A percentile compares a stretch with the other conserved stretches of the same genome.
Evolutionary conservation across 2,888 invertebrate species (phyloP).

Genomic region (Athalia circularis): DNA sequence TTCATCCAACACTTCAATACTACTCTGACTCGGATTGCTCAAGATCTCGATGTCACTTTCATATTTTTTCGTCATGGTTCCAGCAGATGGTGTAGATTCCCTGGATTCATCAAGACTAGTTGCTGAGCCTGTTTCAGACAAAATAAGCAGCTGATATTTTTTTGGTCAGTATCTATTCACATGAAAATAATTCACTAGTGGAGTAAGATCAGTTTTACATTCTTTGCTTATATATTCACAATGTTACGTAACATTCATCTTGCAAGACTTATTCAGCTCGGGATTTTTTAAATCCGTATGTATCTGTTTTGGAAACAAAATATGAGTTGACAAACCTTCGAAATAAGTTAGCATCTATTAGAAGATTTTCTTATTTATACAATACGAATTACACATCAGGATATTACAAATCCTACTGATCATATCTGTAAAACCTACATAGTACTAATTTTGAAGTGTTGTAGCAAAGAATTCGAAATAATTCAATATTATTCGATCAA

Average conservation of each 20-base stretch:
- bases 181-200: background rate
- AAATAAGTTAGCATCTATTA: too few species aligned
- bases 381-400: too few species aligned
- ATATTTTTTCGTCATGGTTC: conserved; percentile 67
- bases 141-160: background rate
- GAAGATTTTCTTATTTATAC: too few species aligned
- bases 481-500: too few species aligned
- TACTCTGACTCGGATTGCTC: conserved; percentile 83
- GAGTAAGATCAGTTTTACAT: background rate
- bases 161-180: background rate
- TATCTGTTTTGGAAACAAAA: too few species aligned
- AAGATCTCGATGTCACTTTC: conserved; percentile 84
- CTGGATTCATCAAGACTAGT: conserved; percentile 71
- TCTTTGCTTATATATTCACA: background rate
- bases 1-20: conserved; percentile 80
- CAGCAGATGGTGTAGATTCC: conserved; percentile 70
- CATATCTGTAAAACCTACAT: too few species aligned
- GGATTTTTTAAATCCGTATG: too few species aligned
- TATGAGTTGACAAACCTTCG: too few species aligned
- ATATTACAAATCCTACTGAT: too few species aligned
- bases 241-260: background rate
- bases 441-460: too few species aligned
- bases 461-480: too few species aligned
- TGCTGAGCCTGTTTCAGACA: conserved; percentile 70
- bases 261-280: background rate